Evolutionary conservation across 1,140 invertebrate genomes (phyloP), one percentile per base, ranked within the genome.

Genomic region (Caenorhabditis inopinata): DNA sequence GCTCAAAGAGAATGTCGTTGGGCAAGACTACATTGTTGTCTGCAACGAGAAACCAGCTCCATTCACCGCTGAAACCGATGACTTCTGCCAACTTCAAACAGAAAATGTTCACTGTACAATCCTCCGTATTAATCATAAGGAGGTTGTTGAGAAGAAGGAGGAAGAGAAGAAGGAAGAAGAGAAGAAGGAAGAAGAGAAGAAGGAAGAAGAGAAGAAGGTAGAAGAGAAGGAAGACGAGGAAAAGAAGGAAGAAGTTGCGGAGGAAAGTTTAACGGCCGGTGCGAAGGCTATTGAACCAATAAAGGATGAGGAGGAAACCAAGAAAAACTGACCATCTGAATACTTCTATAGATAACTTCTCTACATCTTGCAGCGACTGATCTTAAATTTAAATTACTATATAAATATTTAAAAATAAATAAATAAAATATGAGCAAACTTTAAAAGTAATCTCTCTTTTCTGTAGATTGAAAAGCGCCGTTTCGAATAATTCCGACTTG

Each of bases 21-120:
- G 45, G 23, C 46, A 49, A 29, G 78, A 79, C 46, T 79, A 74
- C 46, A 79, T 79, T 35, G 78, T 79, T 35, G 51, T 79, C 23
- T 79, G 78, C 53, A 75, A 79, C 78, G 73, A 79, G 48, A 79
- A 79, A 46, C 62, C 78, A 42, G 48, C 58, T 58, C 53, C 48
- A 58, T 79, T 79, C 62, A 58, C 58, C 27, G 78, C 78, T 46
- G 68, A 79, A 16, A 62, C 58, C 25, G 78, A 79, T 18, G 78
- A 79, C 73, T 79, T 74, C 78, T 79, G 78, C 68, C 68, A 74
- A 51, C 12, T 79, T 27, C 38, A 74, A 42, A 51, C 23, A 18
- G 73, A 79, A 18, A 58, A 79, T 11, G 42, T 79, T 18, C 62
- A 74, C 78, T 79, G 78, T n/a, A 62, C 78, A 21, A 48, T 79